These are phyloP conservation scores for Scomber scombrus DNA, from an alignment of 2,113 vertebrate species.

Conservation along the genomic window DNA sequence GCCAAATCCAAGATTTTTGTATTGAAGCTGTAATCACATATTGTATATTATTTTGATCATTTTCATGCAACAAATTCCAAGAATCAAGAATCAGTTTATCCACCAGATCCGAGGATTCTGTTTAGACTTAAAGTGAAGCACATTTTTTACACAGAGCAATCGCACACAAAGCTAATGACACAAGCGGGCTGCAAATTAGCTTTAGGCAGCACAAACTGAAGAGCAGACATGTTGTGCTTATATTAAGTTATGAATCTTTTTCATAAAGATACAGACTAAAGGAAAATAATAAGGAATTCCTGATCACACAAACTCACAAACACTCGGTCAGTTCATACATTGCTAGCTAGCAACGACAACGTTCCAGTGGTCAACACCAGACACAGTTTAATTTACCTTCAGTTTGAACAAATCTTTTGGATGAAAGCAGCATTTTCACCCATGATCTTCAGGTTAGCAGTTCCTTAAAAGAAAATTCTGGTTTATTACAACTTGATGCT, in stretches of 20 bases:
- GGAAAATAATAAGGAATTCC: background rate
- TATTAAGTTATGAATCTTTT: background rate
- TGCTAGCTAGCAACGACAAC: background rate
- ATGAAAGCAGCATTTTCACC: background rate
- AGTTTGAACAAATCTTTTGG: background rate
- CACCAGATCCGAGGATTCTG: background rate
- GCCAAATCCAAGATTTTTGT: constrained; percentile 26
- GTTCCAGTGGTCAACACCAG: background rate
- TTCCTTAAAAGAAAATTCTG: background rate
- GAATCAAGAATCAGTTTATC: background rate
- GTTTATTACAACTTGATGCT: background rate
- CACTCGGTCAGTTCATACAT: background rate
- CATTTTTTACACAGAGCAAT: background rate
- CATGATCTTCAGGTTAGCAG: background rate
- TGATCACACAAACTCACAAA: background rate
- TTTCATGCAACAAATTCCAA: background rate
- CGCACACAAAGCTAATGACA: background rate
- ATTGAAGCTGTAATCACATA: background rate
- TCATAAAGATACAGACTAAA: background rate
- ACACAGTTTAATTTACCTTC: background rate
- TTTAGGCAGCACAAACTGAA: background rate
- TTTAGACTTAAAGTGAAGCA: background rate
- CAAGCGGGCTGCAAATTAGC: background rate
- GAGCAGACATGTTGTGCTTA: background rate
- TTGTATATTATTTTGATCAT: constrained; percentile 2